These are phyloP conservation scores for Cossypha niveicapilla DNA, from an alignment of 2,797 vertebrate species.

Conservation along the genomic window DNA sequence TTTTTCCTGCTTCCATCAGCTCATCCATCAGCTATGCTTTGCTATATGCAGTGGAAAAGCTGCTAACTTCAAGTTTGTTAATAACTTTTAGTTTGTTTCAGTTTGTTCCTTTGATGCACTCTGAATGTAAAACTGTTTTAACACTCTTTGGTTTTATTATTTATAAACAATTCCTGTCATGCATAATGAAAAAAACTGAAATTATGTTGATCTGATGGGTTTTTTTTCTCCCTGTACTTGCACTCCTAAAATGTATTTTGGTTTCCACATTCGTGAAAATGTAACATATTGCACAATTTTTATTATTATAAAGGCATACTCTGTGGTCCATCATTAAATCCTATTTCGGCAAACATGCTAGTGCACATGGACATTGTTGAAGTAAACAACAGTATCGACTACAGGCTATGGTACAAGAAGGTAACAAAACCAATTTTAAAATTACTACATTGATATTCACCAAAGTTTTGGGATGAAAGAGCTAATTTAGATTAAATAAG, in stretches of 20 bases:
- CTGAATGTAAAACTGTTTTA: neutral
- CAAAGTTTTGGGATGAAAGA: neutral
- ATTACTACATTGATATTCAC: neutral
- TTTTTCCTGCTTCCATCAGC: neutral
- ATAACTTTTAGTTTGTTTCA: neutral
- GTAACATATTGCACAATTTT: neutral
- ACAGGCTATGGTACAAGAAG: neutral
- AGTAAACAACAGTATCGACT: neutral
- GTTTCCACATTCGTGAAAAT: neutral
- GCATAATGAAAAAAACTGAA: neutral
- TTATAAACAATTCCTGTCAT: neutral
- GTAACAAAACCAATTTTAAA: neutral
- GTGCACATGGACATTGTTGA: neutral
- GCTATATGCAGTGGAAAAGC: neutral
- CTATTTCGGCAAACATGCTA: neutral
- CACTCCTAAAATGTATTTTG: neutral
- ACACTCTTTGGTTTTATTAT: neutral
- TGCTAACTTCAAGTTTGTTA: neutral
- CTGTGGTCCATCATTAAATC: neutral
- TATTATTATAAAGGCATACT: neutral
- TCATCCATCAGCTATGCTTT: neutral
- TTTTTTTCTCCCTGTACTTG: neutral
- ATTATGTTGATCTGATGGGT: neutral
- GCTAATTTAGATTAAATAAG: neutral
- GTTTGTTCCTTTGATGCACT: neutral